Base-by-base conservation (phyloP, 2,888 invertebrate genomes). In the Dasysyrphus tricinctus region DNA sequence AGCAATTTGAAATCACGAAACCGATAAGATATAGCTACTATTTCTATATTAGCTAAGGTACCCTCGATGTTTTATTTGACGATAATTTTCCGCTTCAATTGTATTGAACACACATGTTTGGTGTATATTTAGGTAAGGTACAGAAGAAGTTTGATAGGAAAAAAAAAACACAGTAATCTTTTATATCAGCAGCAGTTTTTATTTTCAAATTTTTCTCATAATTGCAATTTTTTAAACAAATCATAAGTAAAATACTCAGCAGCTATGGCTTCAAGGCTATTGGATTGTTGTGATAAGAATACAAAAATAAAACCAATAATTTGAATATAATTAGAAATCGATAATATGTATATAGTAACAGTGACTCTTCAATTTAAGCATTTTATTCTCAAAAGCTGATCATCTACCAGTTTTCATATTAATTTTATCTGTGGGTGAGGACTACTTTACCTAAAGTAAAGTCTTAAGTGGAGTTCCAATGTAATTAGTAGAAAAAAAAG, bases 1-100 rank as follows among this genome's bases (percentile, higher is more conserved):
- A 61, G 75, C 42, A 80, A 80, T 80, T 80, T 75, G 51, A 80
- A 80, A 80, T 63, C 63, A 76, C 54, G 47, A 75, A 70, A 63
- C 54, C 75, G 80, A 76, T 70, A 80, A 70, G 56, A 61, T 49
- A 49, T 51, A 39, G 44, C 44, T 42, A 42, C 51, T n/a, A 37
- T 14, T 39, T 14, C 6, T 34, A 4, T 49, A 7, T n/a, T n/a
- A n/a, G n/a, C n/a, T n/a, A 24, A 24, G 24, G 24, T 49, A 19
- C 34, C 49, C 12, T 67, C 49, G 7, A 67, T 49, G 3, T 9
- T 57, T 57, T 49, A 49, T 57, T 76, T n/a, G 14, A 74, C 16
- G 69, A 80, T 47, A 37, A 80, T 80, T 75, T 75, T 80, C 65
- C 75, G 75, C 75, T 80, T 80, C 75, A 42, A 42, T 73, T 56